A percentile compares a stretch with the other conserved stretches of the same genome.
These are phyloP conservation scores for Glossophaga mutica DNA, from an alignment of 2,797 vertebrate genomes.

Conservation along the genomic window DNA sequence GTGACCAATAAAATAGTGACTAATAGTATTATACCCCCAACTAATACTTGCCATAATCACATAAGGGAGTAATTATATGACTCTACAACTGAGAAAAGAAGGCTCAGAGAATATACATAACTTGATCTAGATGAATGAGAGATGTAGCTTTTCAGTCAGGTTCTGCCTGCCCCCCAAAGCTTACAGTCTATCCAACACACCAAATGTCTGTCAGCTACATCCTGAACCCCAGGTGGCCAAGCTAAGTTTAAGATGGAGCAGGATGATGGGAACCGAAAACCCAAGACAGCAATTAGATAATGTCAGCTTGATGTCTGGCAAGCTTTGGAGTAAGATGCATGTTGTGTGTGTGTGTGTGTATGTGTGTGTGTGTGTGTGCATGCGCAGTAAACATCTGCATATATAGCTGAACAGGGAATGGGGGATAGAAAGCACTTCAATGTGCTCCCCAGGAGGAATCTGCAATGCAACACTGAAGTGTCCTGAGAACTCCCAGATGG, in stretches of 20 bases:
- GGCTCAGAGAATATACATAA: neutral
- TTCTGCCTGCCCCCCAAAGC: neutral
- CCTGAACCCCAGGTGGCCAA: neutral
- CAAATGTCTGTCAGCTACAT: neutral
- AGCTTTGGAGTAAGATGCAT: neutral
- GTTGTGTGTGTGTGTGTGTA: too few relatives aligned
- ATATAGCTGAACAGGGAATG: rapidly evolving
- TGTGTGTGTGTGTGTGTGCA: too few relatives aligned
- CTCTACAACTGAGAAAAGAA: neutral
- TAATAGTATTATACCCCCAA: neutral
- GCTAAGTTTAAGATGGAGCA: neutral
- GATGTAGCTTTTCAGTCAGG: neutral
- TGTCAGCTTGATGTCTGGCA: neutral
- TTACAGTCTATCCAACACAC: neutral
- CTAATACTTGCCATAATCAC: neutral
- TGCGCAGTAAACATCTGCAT: neutral
- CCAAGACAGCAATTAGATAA: neutral
- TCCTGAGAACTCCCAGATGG: neutral
- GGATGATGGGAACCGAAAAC: neutral
- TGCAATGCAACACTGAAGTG: neutral
- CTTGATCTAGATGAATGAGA: neutral
- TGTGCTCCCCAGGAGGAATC: neutral
- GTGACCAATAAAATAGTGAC: neutral
- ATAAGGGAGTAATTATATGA: neutral
- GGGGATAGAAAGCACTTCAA: neutral